Evolutionary conservation across 2,113 vertebrate species (phyloP), one percentile per base, ranked within the genome.

Genomic region (Chitala chitala): DNA sequence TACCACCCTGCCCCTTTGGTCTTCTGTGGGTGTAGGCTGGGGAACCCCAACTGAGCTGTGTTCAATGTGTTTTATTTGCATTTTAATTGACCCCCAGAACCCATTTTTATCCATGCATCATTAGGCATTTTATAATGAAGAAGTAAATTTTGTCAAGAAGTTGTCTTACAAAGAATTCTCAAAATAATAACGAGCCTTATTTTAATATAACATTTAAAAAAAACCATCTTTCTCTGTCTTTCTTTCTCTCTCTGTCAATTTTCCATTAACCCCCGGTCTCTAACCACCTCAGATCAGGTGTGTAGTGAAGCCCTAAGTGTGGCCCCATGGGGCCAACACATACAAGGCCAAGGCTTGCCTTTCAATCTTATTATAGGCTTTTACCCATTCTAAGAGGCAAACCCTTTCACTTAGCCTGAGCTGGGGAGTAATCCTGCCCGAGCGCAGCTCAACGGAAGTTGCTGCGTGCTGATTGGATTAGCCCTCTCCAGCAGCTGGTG

Each of bases 401-500:
- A 20, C 40, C 31, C 71, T 58, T 51, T 79, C 58, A 71, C 50
- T 72, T 38, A 56, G 68, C 68, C 66, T 76, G 71, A 6, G 70
- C 70, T 66, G 71, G 44, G 75, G 61, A 51, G 31, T 78, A 76
- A 74, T 76, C 56, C 78, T 53, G 15, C 68, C 65, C 63, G 51
- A 75, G 65, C 50, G 70, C 24, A 1, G 6, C 73, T 79, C 70
- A 79, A 77, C 76, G 74, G 76, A 76, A 76, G 72, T 71, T 70
- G 65, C 70, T 33, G 58, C 65, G 50, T 82, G 66, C 69, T 75
- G 78, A 82, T 74, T 76, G 75, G 78, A 82, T 79, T 78, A 76
- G 42, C 33, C 58, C 66, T 68, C 75, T 24, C 58, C n/a, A 51
- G 76, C 29, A 4, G 70, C 51, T 26, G 64, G 2, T 20, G 17